Evolutionary conservation across 2,113 vertebrate genomes (phyloP).

Genomic region (Naja naja): DNA sequence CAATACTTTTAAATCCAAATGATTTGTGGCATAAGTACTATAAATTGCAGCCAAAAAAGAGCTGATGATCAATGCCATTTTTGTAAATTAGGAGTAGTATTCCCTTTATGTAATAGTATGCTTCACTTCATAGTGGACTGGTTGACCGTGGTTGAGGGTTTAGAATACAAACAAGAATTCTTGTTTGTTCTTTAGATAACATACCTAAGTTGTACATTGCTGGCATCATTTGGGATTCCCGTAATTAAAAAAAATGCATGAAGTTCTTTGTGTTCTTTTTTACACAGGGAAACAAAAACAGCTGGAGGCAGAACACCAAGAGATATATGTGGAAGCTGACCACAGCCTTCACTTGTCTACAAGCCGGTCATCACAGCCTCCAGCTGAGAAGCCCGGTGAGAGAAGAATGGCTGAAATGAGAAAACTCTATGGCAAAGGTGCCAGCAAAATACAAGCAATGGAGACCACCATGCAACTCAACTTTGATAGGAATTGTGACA

Average conservation of each 20-base stretch:
- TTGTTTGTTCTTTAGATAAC: neutral
- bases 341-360: constrained; percentile 75
- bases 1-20: neutral
- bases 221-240: neutral
- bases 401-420: constrained; percentile 85
- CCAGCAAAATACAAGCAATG: constrained; percentile 89
- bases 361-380: constrained; percentile 70
- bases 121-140: neutral
- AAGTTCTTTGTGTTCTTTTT: neutral
- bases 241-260: neutral
- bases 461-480: constrained; percentile 90
- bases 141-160: neutral
- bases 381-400: constrained; percentile 81
- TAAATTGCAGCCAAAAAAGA: neutral
- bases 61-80: neutral
- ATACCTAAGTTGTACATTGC: neutral
- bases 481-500: constrained; percentile 89
- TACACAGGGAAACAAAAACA: constrained; percentile 85
- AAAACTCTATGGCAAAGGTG: constrained; percentile 81
- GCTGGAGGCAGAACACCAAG: constrained; percentile 78
- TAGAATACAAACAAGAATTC: neutral
- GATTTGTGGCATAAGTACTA: neutral
- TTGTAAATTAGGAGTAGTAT: neutral
- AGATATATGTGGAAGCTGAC: constrained; percentile 81
- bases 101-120: neutral